Base-by-base conservation (phyloP, 2,797 vertebrate species). In the Leptoclinus maculatus region DNA sequence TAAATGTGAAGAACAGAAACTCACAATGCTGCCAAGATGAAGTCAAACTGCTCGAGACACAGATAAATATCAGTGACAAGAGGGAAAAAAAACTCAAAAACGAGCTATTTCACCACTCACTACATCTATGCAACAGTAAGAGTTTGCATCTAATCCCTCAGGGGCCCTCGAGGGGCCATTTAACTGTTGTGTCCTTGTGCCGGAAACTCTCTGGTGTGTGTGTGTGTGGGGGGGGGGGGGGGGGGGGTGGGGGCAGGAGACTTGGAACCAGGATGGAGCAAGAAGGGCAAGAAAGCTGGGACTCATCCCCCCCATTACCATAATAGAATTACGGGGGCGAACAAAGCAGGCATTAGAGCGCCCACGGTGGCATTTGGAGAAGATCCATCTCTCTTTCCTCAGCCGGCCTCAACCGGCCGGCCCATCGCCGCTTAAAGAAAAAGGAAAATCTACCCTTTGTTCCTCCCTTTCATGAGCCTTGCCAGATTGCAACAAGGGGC, bases 301-400 rank as follows among this genome's bases (percentile, higher is more conserved):
- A 88, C 87, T 85, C 87, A 82, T 88, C 82, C 78, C 82, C 78
- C 32, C 27, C 78, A 91, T 92, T 90, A 89, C 67, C 85, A 93
- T 91, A 92, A 94, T 89, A 90, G 91, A 93, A 93, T 93, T 92
- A 94, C 77, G 32, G 66, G 43, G 73, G 65, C 2, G 72, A 86
- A 94, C 89, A 94, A 94, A 93, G 88, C 79, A 74, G 82, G 71
- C 19, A 91, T 93, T 90, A 87, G 87, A 66, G 85, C 86, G 2
- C 86, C 14, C 66, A 80, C 6, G 86, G 82, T 90, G 84, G 82
- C 92, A 89, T 90, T 93, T 92, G 87, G 88, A 94, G 87, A 77
- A 66, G 88, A 91, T 92, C 89, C 87, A 93, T 92, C 81, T 85
- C 90, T 85, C 83, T 90, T 84, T 90, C 89, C 85, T 87, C 84